Conservation (phyloP, 1,140 invertebrate species). For the Apis florea region DNA sequence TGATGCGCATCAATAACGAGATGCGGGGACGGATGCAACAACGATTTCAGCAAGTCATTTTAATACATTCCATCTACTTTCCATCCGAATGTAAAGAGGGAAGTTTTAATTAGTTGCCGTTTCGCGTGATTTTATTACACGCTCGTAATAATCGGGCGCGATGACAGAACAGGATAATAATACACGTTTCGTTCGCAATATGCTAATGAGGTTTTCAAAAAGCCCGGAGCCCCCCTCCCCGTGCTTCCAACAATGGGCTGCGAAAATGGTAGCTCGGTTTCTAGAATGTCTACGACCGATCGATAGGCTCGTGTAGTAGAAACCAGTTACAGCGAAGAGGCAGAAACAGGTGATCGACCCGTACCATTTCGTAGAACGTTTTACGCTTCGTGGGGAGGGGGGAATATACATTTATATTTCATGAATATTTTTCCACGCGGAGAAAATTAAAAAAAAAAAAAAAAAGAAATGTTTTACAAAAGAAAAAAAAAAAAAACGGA, state of each 20-base stretch:
- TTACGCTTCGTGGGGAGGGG: slow-evolving; percentile 13
- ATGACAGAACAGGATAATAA: background rate
- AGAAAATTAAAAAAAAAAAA: no score
- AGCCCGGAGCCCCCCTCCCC: background rate
- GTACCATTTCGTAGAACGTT: slow-evolving; percentile 55
- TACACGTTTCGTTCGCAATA: background rate
- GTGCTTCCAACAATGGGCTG: slow-evolving; percentile 53
- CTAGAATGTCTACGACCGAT: slow-evolving; percentile 60
- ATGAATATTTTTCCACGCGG: background rate
- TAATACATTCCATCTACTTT: background rate
- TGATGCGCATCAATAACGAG: background rate
- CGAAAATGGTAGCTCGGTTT: slow-evolving; percentile 58
- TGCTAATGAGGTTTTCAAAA: slow-evolving; percentile 42
- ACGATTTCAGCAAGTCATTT: background rate
- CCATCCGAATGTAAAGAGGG: background rate
- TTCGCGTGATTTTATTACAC: slow-evolving; percentile 8
- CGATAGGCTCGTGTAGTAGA: slow-evolving; percentile 56
- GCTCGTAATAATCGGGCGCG: background rate
- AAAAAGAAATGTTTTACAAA: background rate
- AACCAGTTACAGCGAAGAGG: slow-evolving; percentile 47
- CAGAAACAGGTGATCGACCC: slow-evolving; percentile 63
- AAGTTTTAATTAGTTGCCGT: slow-evolving; percentile 19
- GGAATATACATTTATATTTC: no score
- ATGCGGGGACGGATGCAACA: background rate
- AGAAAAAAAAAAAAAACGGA: background rate